A percentile compares a stretch with the other conserved stretches of the same genome.
Conservation (phyloP, 2,888 invertebrate species). For the Dicyrtomina minuta region DNA sequence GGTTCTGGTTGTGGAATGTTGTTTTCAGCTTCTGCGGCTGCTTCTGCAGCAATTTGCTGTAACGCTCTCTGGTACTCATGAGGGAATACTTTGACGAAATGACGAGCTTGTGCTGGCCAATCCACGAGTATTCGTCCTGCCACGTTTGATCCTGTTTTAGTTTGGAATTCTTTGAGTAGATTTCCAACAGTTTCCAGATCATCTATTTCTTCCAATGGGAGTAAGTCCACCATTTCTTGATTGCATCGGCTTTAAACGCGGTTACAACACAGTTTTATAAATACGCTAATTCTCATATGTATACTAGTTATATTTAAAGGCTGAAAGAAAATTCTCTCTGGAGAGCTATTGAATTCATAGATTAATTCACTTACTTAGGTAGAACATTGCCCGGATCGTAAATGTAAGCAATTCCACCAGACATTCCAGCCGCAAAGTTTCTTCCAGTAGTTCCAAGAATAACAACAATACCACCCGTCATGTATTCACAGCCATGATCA, state of each 20-base stretch:
- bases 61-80: slow-evolving; percentile 92
- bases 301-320: too few species aligned
- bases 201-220: slow-evolving; percentile 73
- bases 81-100: slow-evolving; percentile 92
- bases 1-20: slow-evolving; percentile 50
- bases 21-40: slow-evolving; percentile 58
- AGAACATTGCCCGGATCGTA: slow-evolving; percentile 71
- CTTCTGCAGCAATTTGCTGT: slow-evolving; percentile 65
- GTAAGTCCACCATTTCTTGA: slow-evolving; percentile 89
- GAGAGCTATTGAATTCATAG: background rate
- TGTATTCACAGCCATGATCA: slow-evolving; percentile 99
- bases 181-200: slow-evolving; percentile 76
- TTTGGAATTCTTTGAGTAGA: slow-evolving; percentile 78
- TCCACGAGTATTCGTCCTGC: slow-evolving; percentile 75
- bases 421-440: slow-evolving; percentile 99
- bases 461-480: slow-evolving; percentile 92
- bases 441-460: slow-evolving; percentile 93
- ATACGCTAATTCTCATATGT: too few species aligned
- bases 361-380: slow-evolving; percentile 35
- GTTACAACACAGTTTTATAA: too few species aligned
- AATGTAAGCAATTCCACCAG: slow-evolving; percentile 93
- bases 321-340: background rate
- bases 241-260: slow-evolving; percentile 76
- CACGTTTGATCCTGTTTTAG: slow-evolving; percentile 83
- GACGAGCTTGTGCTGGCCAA: slow-evolving; percentile 74